Evolutionary conservation across 2,888 invertebrate genomes (phyloP), one percentile per base, ranked within the genome.

Genomic region (Andrena marginata): DNA sequence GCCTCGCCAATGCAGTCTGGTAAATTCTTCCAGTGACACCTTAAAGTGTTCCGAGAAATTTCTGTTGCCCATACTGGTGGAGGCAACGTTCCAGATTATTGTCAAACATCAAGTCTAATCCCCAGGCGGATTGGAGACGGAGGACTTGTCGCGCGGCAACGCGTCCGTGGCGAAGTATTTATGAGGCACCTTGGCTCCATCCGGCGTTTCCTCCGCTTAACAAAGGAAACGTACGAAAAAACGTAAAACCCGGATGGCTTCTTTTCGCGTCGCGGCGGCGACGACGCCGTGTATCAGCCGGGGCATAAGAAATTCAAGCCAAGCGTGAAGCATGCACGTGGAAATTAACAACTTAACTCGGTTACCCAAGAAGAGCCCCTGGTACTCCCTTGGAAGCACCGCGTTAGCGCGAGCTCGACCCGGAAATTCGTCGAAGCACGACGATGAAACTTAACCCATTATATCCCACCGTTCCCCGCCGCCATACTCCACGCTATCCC

Each of bases 371-470:
- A 89, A 88, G 86, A 85, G 85, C 82, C 77, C 68, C 75, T 80
- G 78, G 85, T 84, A 77, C 77, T 87, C 81, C 82, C 82, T 83
- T 89, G 78, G 87, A 87, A 85, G 87, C 81, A 82, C 62, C 87
- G 85, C 87, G 84, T 84, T 85, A 82, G 86, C 79, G 85, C 83
- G 79, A 79, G 85, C 89, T 85, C 84, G 89, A 89, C 90, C 90
- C 89, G 90, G 87, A 91, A 91, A 90, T 90, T 91, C 87, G 86
- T 82, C 89, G 85, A 85, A 90, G 89, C 90, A 90, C 91, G 90
- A 89, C 90, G 89, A 88, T 87, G 90, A 91, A 91, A 91, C 91
- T 91, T 91, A 90, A 90, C 85, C 91, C 91, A 91, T 91, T 91
- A 91, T 90, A 90, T 89, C 84, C 82, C 84, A 70, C 88, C 74